Conservation (phyloP, 2,113 vertebrate species). For the Callochromis pleurospilus region DNA sequence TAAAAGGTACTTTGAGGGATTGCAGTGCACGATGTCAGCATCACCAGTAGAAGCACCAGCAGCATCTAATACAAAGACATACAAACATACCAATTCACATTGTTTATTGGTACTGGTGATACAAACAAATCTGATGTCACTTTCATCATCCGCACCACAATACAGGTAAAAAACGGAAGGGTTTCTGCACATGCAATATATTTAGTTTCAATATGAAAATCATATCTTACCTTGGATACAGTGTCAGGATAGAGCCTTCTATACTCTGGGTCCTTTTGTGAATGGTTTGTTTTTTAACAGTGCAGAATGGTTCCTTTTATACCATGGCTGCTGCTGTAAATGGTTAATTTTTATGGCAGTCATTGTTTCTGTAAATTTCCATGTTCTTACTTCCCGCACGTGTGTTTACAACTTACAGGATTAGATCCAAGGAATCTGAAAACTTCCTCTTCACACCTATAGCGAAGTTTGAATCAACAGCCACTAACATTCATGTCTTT, state of each 20-base stretch:
- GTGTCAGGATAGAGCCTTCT: background rate
- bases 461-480: accelerated
- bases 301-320: background rate
- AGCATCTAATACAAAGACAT: slow-evolving; percentile 21
- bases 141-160: accelerated
- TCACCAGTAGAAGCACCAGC: background rate
- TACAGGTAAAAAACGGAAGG: accelerated
- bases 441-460: background rate
- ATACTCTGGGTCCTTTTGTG: background rate
- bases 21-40: slow-evolving; percentile 5
- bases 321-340: background rate
- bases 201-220: background rate
- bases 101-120: background rate
- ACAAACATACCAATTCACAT: background rate
- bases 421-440: background rate
- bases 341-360: background rate
- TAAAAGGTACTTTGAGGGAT: background rate
- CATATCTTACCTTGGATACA: background rate
- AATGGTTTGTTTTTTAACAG: background rate
- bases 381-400: accelerated
- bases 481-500: background rate
- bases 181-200: background rate
- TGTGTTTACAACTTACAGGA: background rate
- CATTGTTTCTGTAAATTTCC: background rate
- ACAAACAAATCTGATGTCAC: background rate